Percentiles rank a stretch among this genome's conserved stretches.
Conservation (phyloP, 2,888 invertebrate genomes). For the Pyrgus malvae region DNA sequence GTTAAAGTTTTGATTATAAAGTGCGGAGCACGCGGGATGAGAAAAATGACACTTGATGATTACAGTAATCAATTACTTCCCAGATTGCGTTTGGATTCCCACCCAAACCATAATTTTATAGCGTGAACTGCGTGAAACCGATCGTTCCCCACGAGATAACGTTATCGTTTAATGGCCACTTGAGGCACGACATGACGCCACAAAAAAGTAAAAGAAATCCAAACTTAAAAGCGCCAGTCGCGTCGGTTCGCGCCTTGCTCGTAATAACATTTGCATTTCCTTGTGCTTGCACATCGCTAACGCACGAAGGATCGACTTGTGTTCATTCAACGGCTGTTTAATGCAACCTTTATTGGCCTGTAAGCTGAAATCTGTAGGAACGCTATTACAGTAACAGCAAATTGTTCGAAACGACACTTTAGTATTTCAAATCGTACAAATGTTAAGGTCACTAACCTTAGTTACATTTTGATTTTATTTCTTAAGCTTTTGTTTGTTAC, state of each 20-base stretch:
- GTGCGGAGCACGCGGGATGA: background rate
- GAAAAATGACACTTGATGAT: constrained; percentile 3
- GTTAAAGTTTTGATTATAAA: no score
- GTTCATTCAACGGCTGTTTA: constrained; percentile 7
- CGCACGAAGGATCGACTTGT: constrained; percentile 11
- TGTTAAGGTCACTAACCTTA: background rate
- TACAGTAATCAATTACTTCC: background rate
- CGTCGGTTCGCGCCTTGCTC: constrained; percentile 55
- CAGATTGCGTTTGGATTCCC: constrained; percentile 21
- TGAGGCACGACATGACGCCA: constrained; percentile 50
- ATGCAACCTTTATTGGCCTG: constrained; percentile 5
- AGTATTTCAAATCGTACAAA: background rate
- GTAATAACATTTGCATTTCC: constrained; percentile 66
- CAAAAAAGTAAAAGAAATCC: constrained; percentile 50
- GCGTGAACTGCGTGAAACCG: constrained; percentile 67
- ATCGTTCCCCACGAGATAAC: constrained; percentile 61
- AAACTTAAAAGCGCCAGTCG: constrained; percentile 53
- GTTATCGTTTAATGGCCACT: constrained; percentile 70
- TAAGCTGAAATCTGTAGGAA: constrained; percentile 1
- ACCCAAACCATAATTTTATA: constrained; percentile 31
- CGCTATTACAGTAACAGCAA: constrained; percentile 10
- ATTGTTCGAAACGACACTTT: constrained; percentile 1
- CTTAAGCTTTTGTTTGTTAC: no score
- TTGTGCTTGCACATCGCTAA: constrained; percentile 32
- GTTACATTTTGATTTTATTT: no score